These are phyloP conservation scores for Drosophila saltans DNA, from an alignment of 1,140 invertebrate species.

Conservation along the genomic window DNA sequence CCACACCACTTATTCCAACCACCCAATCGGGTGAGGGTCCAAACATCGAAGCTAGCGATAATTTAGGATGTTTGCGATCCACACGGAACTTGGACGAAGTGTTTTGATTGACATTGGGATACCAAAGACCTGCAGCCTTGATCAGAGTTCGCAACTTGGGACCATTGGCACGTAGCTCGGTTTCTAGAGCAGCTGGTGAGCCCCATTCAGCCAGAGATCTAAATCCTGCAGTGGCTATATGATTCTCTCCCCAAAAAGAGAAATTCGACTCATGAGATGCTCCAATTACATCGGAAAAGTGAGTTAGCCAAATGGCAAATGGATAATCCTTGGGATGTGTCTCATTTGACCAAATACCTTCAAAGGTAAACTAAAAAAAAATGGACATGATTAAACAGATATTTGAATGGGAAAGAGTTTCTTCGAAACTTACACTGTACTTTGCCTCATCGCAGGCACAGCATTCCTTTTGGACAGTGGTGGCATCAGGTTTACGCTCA, in stretches of 20 bases:
- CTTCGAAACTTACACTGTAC: slow-evolving; percentile 88
- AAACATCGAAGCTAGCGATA: slow-evolving; percentile 97
- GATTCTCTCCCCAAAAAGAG: slow-evolving; percentile 96
- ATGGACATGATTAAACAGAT: background rate
- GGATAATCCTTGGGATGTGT: slow-evolving; percentile 99
- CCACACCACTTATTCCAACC: slow-evolving; percentile 93
- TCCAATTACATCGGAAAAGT: slow-evolving; percentile 99
- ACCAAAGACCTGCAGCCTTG: slow-evolving; percentile 96
- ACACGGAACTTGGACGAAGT: slow-evolving; percentile 93
- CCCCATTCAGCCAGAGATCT: slow-evolving; percentile 88
- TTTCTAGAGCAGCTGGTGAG: slow-evolving; percentile 94
- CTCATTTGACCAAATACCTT: slow-evolving; percentile 97
- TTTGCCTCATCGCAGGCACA: slow-evolving; percentile 97
- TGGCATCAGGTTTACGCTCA: slow-evolving; percentile 84
- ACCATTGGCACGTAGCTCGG: slow-evolving; percentile 93
- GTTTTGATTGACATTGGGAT: slow-evolving; percentile 95
- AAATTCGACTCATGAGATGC: slow-evolving; percentile 96
- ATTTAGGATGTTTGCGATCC: slow-evolving; percentile 93
- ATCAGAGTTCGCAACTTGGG: slow-evolving; percentile 95
- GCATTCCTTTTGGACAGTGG: slow-evolving; percentile 87
- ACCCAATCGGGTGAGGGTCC: slow-evolving; percentile 98
- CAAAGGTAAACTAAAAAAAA: slow-evolving; percentile 90
- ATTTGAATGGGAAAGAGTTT: background rate
- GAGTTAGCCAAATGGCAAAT: slow-evolving; percentile 93
- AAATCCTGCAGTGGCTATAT: slow-evolving; percentile 95